Evolutionary conservation across 2,888 invertebrate species (phyloP).

Genomic region (Marronus borbonicus): DNA sequence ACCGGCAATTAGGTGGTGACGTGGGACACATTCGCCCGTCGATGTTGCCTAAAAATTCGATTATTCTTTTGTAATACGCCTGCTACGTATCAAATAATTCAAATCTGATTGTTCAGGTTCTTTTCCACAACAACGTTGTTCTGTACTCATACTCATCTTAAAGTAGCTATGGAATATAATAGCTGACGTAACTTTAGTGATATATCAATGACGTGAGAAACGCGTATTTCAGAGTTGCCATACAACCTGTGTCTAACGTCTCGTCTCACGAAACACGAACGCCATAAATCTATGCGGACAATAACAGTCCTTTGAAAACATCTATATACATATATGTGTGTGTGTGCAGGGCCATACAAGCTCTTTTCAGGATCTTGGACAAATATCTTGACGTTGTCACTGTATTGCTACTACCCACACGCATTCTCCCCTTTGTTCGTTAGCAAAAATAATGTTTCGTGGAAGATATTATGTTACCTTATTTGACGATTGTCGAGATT

Average conservation of each 20-base stretch:
- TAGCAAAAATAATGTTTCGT: conserved; percentile 44
- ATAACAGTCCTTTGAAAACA: conserved; percentile 13
- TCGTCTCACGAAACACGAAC: conserved; percentile 4
- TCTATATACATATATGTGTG: conserved; percentile 7
- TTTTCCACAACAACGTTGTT: not conserved
- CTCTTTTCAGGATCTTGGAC: conserved; percentile 22
- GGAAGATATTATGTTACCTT: conserved; percentile 37
- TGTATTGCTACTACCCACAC: conserved; percentile 17
- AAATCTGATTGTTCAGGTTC: not conserved
- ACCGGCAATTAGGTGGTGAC: too few relatives aligned
- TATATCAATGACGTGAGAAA: not conserved
- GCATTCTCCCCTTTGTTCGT: conserved; percentile 47
- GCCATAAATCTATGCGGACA: conserved; percentile 30
- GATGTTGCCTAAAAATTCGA: too few relatives aligned
- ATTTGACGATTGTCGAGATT: conserved; percentile 15
- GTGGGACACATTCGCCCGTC: too few relatives aligned
- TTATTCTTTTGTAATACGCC: too few relatives aligned
- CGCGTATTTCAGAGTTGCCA: conserved; percentile 4
- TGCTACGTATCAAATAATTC: too few relatives aligned
- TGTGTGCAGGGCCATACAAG: conserved; percentile 7
- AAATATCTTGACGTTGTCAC: conserved; percentile 33
- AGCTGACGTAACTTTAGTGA: not conserved
- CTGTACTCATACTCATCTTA: not conserved
- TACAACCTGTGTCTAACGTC: conserved; percentile 3
- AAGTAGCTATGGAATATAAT: not conserved